Percentiles rank a stretch among this genome's conserved stretches.
phyloP scores from a whole-genome alignment of 2,888 invertebrate species.

The Agrochola litura region DNA sequence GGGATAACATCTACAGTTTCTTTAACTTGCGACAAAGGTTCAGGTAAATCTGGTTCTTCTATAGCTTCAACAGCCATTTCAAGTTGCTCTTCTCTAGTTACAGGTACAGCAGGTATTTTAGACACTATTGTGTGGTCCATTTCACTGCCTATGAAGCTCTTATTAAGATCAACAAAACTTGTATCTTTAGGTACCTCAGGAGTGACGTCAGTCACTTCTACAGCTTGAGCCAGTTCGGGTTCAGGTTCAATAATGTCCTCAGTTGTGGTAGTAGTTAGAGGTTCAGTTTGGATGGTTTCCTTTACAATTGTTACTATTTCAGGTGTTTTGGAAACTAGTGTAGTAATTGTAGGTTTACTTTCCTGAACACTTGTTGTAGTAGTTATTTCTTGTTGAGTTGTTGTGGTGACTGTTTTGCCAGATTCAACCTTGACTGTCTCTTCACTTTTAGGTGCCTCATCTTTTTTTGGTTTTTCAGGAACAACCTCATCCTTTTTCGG shows the following conservation, averaged over 20 bases:
- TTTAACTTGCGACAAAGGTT: constrained; percentile 26
- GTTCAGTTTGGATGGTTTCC: constrained; percentile 51
- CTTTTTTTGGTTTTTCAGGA: constrained; percentile 18
- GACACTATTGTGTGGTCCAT: constrained; percentile 68
- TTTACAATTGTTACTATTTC: constrained; percentile 40
- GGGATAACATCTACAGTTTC: constrained; percentile 11
- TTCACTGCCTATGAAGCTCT: constrained; percentile 73
- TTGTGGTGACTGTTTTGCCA: constrained; percentile 10
- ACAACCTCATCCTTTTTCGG: neutral
- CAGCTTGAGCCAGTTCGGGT: constrained; percentile 47
- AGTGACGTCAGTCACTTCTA: constrained; percentile 51
- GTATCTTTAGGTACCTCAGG: constrained; percentile 56
- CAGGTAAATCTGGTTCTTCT: constrained; percentile 12
- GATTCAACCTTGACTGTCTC: neutral
- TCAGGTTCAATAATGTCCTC: constrained; percentile 34
- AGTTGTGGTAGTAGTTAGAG: constrained; percentile 23
- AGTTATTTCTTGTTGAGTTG: constrained; percentile 2
- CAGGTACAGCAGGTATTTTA: constrained; percentile 51
- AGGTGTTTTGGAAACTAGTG: constrained; percentile 22
- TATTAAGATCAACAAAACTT: constrained; percentile 68
- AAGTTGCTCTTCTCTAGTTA: constrained; percentile 18
- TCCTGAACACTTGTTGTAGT: constrained; percentile 6
- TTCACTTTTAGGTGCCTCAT: constrained; percentile 6
- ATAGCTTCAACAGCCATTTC: constrained; percentile 30
- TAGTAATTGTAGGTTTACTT: constrained; percentile 16